Evolutionary conservation across 2,888 invertebrate genomes (phyloP).

Genomic region (Zygothrica quintamaculata): DNA sequence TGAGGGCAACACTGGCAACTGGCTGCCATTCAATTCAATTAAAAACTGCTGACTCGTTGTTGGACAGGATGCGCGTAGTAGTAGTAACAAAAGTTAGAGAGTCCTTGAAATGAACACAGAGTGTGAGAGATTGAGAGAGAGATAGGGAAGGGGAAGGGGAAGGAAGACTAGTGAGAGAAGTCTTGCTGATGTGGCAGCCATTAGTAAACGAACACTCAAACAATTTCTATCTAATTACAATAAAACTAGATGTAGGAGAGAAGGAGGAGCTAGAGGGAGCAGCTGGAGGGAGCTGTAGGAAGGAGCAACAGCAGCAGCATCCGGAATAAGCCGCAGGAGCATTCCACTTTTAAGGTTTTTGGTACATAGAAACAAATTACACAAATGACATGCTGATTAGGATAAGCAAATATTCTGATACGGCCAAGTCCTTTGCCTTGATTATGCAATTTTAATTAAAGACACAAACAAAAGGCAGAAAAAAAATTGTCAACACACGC

Average conservation of each 20-base stretch:
- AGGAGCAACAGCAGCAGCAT: slow-evolving; percentile 11
- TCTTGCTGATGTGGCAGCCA: slow-evolving; percentile 63
- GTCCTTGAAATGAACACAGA: slow-evolving; percentile 20
- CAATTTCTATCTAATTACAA: slow-evolving; percentile 68
- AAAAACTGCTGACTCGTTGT: slow-evolving; percentile 73
- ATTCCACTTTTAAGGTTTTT: too few relatives aligned
- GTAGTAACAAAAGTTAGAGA: slow-evolving; percentile 44
- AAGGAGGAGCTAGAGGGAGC: not conserved
- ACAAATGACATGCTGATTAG: slow-evolving; percentile 73
- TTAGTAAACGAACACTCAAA: slow-evolving; percentile 45
- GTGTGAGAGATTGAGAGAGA: too few relatives aligned
- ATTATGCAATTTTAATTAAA: slow-evolving; percentile 75
- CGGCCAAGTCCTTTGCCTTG: slow-evolving; percentile 33
- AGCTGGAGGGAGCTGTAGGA: slow-evolving; percentile 1
- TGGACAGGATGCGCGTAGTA: slow-evolving; percentile 58
- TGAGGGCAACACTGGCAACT: slow-evolving; percentile 28
- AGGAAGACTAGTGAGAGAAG: slow-evolving; percentile 14
- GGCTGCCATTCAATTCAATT: slow-evolving; percentile 72
- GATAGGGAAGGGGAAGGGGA: too few relatives aligned
- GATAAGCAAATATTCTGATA: slow-evolving; percentile 45
- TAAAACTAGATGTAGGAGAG: slow-evolving; percentile 41
- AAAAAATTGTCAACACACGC: slow-evolving; percentile 48
- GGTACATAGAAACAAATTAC: slow-evolving; percentile 60
- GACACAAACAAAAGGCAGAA: slow-evolving; percentile 36
- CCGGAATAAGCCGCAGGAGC: too few relatives aligned